Evolutionary conservation across 1,140 invertebrate genomes (phyloP).

Genomic region (Daktulosphaira vitifoliae): DNA sequence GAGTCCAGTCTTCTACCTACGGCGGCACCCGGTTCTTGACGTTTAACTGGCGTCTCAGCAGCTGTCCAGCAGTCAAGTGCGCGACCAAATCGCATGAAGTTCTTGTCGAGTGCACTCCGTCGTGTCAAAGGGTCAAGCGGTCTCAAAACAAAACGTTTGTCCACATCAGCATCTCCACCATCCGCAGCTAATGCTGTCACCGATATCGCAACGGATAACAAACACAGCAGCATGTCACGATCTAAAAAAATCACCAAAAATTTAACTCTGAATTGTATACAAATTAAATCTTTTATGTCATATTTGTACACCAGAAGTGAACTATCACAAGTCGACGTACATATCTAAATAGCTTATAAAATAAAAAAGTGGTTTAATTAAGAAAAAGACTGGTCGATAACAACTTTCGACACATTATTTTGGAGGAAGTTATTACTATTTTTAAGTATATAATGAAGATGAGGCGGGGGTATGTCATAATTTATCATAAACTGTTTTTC

Average conservation of each 20-base stretch:
- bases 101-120: slow-evolving; percentile 39
- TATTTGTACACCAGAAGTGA: no score
- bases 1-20: slow-evolving; percentile 24
- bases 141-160: slow-evolving; percentile 32
- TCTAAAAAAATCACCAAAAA: not conserved
- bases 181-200: not conserved
- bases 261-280: no score
- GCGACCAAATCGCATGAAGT: slow-evolving; percentile 41
- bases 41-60: slow-evolving; percentile 55
- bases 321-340: no score
- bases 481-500: no score
- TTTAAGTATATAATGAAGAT: no score
- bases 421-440: no score
- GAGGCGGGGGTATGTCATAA: no score
- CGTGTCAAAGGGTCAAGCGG: slow-evolving; percentile 37
- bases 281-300: no score
- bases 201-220: slow-evolving; percentile 15
- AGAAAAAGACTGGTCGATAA: no score
- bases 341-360: no score
- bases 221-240: slow-evolving; percentile 11
- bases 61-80: slow-evolving; percentile 42
- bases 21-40: not conserved
- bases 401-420: no score
- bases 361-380: no score
- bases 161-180: not conserved